Conservation (phyloP, 2,888 invertebrate species). For the Lottia scabra region DNA sequence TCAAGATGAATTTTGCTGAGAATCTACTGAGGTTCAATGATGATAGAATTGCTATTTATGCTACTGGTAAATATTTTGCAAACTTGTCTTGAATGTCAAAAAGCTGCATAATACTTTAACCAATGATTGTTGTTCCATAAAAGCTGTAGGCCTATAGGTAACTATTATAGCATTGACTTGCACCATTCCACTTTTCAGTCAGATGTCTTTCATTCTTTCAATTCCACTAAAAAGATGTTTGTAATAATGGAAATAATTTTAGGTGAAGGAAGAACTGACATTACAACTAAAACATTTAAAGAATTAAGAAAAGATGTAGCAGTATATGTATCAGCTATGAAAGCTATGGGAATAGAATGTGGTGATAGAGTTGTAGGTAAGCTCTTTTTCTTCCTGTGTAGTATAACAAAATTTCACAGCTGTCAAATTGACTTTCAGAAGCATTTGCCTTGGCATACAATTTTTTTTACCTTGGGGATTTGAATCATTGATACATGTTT, state of each 20-base stretch:
- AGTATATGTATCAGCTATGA: conserved; percentile 68
- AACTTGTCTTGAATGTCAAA: not conserved
- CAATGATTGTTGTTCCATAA: no score
- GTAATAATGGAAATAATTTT: not conserved
- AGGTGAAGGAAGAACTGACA: conserved; percentile 60
- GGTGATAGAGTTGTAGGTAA: conserved; percentile 72
- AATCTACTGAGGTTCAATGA: conserved; percentile 70
- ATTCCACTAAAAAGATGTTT: not conserved
- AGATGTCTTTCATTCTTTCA: no score
- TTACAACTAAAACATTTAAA: conserved; percentile 64
- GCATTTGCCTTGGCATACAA: no score
- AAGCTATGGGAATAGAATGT: conserved; percentile 63
- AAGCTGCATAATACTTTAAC: no score
- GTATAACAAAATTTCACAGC: no score
- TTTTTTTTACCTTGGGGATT: no score
- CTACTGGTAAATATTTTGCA: conserved; percentile 65
- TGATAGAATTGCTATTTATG: conserved; percentile 70
- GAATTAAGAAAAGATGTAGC: conserved; percentile 67
- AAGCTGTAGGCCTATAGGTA: not conserved
- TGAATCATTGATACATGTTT: no score
- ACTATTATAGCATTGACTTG: no score
- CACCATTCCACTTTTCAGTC: no score
- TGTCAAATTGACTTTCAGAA: no score
- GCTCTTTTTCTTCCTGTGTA: conserved; percentile 12
- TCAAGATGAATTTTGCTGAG: conserved; percentile 72